Conservation (phyloP, 2,797 vertebrate species). For the Gadopsis bispinosus region DNA sequence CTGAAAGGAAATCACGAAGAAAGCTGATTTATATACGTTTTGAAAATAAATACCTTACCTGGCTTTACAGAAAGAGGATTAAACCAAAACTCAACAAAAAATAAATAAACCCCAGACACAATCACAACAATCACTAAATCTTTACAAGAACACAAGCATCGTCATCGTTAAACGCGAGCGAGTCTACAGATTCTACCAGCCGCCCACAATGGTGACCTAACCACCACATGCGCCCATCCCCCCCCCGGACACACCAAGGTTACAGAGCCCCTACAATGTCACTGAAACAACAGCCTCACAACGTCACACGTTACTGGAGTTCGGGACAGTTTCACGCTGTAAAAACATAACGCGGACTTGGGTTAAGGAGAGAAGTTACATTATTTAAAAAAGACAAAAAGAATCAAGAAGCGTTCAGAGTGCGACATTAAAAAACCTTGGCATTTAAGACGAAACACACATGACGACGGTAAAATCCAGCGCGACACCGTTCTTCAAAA, state of each 20-base stretch:
- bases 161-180: not conserved
- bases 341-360: not conserved
- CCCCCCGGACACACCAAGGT: slow-evolving; percentile 82
- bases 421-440: slow-evolving; percentile 40
- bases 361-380: not conserved
- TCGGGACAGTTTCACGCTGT: not conserved
- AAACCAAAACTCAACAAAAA: not conserved
- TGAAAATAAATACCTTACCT: not conserved
- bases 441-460: slow-evolving; percentile 36
- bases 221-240: slow-evolving; percentile 81
- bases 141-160: too few species aligned
- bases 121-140: fast-evolving
- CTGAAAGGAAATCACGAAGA: fast-evolving
- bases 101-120: too few species aligned
- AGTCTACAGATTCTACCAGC: slow-evolving; percentile 10
- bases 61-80: not conserved
- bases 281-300: slow-evolving; percentile 50
- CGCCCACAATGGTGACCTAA: slow-evolving; percentile 74
- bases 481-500: slow-evolving; percentile 77
- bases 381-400: slow-evolving; percentile 5
- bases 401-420: not conserved
- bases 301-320: not conserved
- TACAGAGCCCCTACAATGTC: slow-evolving; percentile 82
- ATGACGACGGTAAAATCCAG: slow-evolving; percentile 73
- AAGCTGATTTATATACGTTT: not conserved